These are phyloP conservation scores for Epirrita christyi DNA, from an alignment of 2,888 invertebrate genomes.

Conservation along the genomic window DNA sequence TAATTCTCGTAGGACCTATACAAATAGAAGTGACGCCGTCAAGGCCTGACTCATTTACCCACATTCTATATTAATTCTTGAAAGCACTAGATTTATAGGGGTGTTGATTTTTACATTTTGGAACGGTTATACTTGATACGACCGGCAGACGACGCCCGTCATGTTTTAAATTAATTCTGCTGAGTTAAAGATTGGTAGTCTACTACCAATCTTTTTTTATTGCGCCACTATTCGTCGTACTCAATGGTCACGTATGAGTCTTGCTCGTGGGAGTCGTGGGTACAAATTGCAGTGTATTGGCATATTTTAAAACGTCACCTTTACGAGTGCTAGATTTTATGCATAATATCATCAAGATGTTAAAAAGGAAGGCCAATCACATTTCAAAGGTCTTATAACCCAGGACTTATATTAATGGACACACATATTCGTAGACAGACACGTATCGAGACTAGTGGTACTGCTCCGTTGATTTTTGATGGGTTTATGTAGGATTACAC, in stretches of 20 bases:
- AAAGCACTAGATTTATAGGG: conserved; percentile 32
- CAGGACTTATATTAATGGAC: conserved; percentile 31
- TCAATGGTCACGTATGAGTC: neutral
- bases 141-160: neutral
- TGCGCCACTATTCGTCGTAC: no score
- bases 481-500: conserved; percentile 45
- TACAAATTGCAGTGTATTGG: neutral
- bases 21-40: conserved; percentile 49
- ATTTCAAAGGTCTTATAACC: conserved; percentile 39
- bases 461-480: conserved; percentile 28
- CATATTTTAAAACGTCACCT: neutral
- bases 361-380: conserved; percentile 44
- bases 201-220: no score
- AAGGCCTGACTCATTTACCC: conserved; percentile 41
- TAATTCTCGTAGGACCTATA: conserved; percentile 56
- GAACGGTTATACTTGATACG: conserved; percentile 6
- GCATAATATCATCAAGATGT: conserved; percentile 37
- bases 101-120: conserved; percentile 16
- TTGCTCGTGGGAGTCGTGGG: neutral
- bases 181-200: no score
- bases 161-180: conserved; percentile 11
- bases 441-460: conserved; percentile 9
- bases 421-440: conserved; percentile 10
- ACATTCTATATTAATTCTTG: conserved; percentile 33
- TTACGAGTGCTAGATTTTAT: conserved; percentile 2